Conservation (phyloP, 2,113 vertebrate genomes). For the Gadus macrocephalus region DNA sequence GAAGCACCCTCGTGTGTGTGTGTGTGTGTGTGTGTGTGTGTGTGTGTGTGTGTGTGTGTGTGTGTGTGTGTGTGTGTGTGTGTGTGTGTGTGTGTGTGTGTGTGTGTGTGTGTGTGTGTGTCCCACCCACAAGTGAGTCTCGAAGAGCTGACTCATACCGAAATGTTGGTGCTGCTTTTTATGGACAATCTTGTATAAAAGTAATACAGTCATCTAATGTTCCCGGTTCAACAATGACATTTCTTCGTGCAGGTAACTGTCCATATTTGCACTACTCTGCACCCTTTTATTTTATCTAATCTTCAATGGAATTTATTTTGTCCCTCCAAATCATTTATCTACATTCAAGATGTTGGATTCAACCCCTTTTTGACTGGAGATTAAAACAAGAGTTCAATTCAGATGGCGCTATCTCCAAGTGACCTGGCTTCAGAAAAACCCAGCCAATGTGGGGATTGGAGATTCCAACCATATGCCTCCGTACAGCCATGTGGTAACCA, state of each 20-base stretch:
- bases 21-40: too few species aligned
- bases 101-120: slow-evolving; percentile 18
- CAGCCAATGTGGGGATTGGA: slow-evolving; percentile 29
- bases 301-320: slow-evolving; percentile 15
- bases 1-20: slow-evolving; percentile 75
- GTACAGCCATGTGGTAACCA: slow-evolving; percentile 60
- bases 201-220: slow-evolving; percentile 45
- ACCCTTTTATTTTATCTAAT: slow-evolving; percentile 28
- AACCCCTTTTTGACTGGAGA: slow-evolving; percentile 38
- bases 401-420: slow-evolving; percentile 46
- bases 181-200: slow-evolving; percentile 90
- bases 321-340: slow-evolving; percentile 36
- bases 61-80: slow-evolving; percentile 17
- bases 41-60: slow-evolving; percentile 1
- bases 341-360: slow-evolving; percentile 37
- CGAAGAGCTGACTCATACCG: slow-evolving; percentile 39
- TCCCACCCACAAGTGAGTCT: slow-evolving; percentile 27
- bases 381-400: slow-evolving; percentile 21
- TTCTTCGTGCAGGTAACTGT: slow-evolving; percentile 60
- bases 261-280: slow-evolving; percentile 73
- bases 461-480: slow-evolving; percentile 44
- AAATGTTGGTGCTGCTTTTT: slow-evolving; percentile 80
- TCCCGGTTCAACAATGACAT: slow-evolving; percentile 50
- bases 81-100: slow-evolving; percentile 23
- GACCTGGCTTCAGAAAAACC: slow-evolving; percentile 30